phyloP scores from a whole-genome alignment of 1,140 invertebrate genomes.

The Prorops nasuta region DNA sequence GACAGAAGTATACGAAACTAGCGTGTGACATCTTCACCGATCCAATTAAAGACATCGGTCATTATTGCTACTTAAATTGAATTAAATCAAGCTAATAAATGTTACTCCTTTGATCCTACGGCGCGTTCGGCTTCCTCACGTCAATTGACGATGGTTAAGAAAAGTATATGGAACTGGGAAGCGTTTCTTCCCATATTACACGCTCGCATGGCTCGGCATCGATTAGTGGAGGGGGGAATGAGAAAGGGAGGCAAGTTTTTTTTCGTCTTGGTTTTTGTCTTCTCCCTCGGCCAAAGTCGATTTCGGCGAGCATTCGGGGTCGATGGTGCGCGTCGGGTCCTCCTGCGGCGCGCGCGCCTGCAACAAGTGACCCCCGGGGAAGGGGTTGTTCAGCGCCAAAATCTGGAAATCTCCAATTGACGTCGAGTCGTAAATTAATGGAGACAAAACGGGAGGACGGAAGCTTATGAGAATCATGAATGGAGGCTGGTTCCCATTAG shows the following conservation, averaged over 20 bases:
- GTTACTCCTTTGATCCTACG: conserved; percentile 34
- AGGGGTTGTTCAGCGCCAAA: too few relatives aligned
- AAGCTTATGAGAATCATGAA: too few relatives aligned
- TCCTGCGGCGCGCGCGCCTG: conserved; percentile 28
- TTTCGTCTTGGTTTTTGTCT: too few relatives aligned
- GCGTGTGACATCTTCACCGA: conserved; percentile 41
- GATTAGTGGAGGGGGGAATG: conserved; percentile 25
- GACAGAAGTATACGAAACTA: too few relatives aligned
- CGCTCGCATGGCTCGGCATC: too few relatives aligned
- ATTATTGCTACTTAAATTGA: conserved; percentile 45
- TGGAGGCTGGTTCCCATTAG: too few relatives aligned
- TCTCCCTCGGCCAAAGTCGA: too few relatives aligned
- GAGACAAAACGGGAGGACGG: too few relatives aligned
- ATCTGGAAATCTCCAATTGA: too few relatives aligned
- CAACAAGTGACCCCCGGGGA: conserved; percentile 41
- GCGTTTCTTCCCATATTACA: too few relatives aligned
- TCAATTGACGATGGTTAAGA: conserved; percentile 31
- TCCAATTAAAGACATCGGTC: conserved; percentile 36
- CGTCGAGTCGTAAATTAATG: too few relatives aligned
- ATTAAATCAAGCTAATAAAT: conserved; percentile 45
- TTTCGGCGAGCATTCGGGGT: conserved; percentile 34
- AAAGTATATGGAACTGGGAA: too few relatives aligned
- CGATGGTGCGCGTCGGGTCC: conserved; percentile 27
- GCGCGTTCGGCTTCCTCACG: conserved; percentile 33
- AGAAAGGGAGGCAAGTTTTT: conserved; percentile 25